Evolutionary conservation across 2,113 vertebrate genomes (phyloP), one percentile per base, ranked within the genome.

Genomic region (Colaptes auratus): DNA sequence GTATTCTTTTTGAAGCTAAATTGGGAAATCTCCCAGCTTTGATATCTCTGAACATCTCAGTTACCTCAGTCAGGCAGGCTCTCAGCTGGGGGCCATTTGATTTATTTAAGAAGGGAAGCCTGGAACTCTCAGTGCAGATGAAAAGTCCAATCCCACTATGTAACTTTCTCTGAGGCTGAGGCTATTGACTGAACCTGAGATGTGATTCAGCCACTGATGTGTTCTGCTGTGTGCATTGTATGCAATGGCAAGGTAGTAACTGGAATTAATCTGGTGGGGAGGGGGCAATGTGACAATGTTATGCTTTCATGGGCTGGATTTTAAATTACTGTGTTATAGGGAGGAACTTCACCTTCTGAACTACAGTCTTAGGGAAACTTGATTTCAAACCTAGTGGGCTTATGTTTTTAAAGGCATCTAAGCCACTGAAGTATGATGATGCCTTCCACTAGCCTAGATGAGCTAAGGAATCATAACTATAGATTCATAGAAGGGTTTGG

Each of bases 61-160:
- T 89, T 83, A 65, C 19, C 27, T 83, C 46, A 70, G 27, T 64
- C 76, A 86, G 31, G 17, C 85, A 72, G 25, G 59, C 35, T 85
- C 71, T 92, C 63, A 53, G 75, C 79, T 76, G 46, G 69, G 83
- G 46, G 56, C n/a, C n/a, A 55, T 74, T 88, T 82, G 48, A 82
- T 88, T 92, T 88, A 90, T 85, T 75, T 76, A 89, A 89, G 12
- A 50, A 79, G 36, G 66, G 87, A 89, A 50, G 24, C 53, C 11
- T 35, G 31, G 82, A 23, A 60, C 30, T 78, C 39, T 60, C 44
- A 84, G 58, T 78, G 50, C 50, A 71, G 55, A 70, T 56, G 53
- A 74, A 74, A 93, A 92, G 79, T 59, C 56, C 23, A 69, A 5
- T 65, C 92, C 30, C 18, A 46, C 2, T 2, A 50, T 19, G 30